Evolutionary conservation across 1,140 invertebrate genomes (phyloP).

Genomic region (Physella acuta): DNA sequence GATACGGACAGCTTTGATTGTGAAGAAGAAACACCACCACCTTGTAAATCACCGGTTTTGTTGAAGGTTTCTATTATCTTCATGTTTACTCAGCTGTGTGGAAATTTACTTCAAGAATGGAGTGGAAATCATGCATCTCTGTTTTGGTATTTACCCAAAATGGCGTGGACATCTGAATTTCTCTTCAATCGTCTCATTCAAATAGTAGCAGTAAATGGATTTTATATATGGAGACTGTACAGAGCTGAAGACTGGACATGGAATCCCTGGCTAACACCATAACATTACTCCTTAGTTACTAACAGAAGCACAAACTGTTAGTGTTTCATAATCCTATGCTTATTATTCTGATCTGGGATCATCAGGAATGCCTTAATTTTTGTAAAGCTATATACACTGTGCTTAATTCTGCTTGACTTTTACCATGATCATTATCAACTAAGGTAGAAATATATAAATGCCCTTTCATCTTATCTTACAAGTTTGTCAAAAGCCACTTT

Average conservation of each 20-base stretch:
- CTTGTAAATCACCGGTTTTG: slow-evolving; percentile 38
- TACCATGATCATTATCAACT: too few relatives aligned
- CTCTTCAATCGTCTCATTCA: slow-evolving; percentile 37
- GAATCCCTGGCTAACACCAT: slow-evolving; percentile 35
- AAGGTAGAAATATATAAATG: too few relatives aligned
- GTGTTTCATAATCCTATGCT: too few relatives aligned
- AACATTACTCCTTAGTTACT: not conserved
- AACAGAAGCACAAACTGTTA: not conserved
- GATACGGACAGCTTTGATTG: too few relatives aligned
- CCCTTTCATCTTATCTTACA: too few relatives aligned
- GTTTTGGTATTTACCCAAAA: not conserved
- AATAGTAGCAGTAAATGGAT: slow-evolving; percentile 32
- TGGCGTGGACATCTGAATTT: slow-evolving; percentile 34
- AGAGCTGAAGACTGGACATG: slow-evolving; percentile 41
- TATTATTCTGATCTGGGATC: too few relatives aligned
- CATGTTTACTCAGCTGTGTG: slow-evolving; percentile 42
- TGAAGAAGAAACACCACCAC: slow-evolving; percentile 23
- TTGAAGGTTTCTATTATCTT: slow-evolving; percentile 43
- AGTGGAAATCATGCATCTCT: slow-evolving; percentile 28
- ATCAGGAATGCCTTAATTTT: too few relatives aligned
- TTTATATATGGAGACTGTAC: slow-evolving; percentile 44
- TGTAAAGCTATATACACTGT: too few relatives aligned
- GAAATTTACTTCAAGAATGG: slow-evolving; percentile 33
- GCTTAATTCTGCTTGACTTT: too few relatives aligned
- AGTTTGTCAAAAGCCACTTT: too few relatives aligned